Percentiles rank a stretch among this genome's conserved stretches.
phyloP scores from a whole-genome alignment of 2,797 vertebrate genomes.

The Acipenser oxyrinchus region DNA sequence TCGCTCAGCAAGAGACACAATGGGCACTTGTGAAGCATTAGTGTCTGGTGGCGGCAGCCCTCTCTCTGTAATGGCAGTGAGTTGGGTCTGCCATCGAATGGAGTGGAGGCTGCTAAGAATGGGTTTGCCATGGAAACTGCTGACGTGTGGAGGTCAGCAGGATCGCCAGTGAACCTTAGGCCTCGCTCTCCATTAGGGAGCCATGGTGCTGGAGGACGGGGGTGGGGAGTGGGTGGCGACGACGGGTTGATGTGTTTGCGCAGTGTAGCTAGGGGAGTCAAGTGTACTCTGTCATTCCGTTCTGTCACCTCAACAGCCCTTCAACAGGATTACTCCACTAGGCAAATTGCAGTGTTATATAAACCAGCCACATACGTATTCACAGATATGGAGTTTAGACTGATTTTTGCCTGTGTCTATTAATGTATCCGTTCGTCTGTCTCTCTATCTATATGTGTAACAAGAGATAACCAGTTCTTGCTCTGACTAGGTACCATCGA shows the following conservation, averaged over 20 bases:
- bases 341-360: slow-evolving; percentile 41
- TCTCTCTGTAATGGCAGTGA: slow-evolving; percentile 18
- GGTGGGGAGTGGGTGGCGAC: slow-evolving; percentile 10
- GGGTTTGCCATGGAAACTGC: slow-evolving; percentile 30
- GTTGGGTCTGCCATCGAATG: background rate
- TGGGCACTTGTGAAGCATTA: slow-evolving; percentile 11
- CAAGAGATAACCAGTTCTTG: too few species aligned
- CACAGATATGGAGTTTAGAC: slow-evolving; percentile 5
- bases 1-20: slow-evolving; percentile 31
- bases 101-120: slow-evolving; percentile 13
- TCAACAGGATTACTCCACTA: slow-evolving; percentile 43
- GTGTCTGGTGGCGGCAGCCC: slow-evolving; percentile 6
- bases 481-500: too few species aligned
- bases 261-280: slow-evolving; percentile 27
- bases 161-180: background rate
- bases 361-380: slow-evolving; percentile 24
- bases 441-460: too few species aligned
- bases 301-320: slow-evolving; percentile 38
- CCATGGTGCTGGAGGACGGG: background rate
- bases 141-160: slow-evolving; percentile 18
- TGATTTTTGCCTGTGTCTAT: background rate
- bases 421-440: background rate
- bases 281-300: slow-evolving; percentile 45
- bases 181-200: slow-evolving; percentile 25
- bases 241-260: slow-evolving; percentile 16